Conservation (phyloP, 1,140 invertebrate genomes). For the Bombyx mandarina region DNA sequence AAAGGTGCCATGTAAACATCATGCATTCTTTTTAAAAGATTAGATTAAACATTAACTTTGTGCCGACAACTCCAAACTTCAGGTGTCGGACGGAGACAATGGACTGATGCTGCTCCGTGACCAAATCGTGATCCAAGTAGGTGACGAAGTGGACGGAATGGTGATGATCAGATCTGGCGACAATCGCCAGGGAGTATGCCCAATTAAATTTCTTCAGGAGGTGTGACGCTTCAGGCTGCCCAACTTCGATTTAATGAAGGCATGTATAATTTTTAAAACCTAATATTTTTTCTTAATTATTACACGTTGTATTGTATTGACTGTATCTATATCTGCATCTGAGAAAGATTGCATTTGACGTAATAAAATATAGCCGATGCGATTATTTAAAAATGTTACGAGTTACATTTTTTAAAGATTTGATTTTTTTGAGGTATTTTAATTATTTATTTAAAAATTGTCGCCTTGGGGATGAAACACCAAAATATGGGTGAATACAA, state of each 20-base stretch:
- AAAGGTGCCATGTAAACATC: too few relatives aligned
- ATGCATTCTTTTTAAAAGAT: too few relatives aligned
- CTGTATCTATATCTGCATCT: too few relatives aligned
- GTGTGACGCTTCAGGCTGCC: slow-evolving; percentile 78
- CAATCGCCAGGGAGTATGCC: slow-evolving; percentile 87
- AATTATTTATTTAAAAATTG: too few relatives aligned
- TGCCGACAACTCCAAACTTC: slow-evolving; percentile 22
- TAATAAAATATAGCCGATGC: not conserved
- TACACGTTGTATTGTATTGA: too few relatives aligned
- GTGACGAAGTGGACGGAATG: slow-evolving; percentile 92
- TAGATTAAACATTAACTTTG: too few relatives aligned
- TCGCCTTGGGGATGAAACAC: too few relatives aligned
- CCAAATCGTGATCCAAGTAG: slow-evolving; percentile 87
- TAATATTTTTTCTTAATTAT: too few relatives aligned
- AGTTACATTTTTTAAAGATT: too few relatives aligned
- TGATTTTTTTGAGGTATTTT: too few relatives aligned
- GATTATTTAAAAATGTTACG: not conserved
- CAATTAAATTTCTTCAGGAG: slow-evolving; percentile 86
- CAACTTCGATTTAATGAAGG: slow-evolving; percentile 45
- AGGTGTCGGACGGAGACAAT: slow-evolving; percentile 76
- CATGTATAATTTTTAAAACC: not conserved
- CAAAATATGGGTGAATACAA: too few relatives aligned
- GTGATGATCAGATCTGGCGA: slow-evolving; percentile 92
- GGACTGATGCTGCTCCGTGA: slow-evolving; percentile 76
- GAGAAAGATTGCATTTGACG: too few relatives aligned